Evolutionary conservation across 1,140 invertebrate species (phyloP).

Genomic region (Latrodectus geometricus): DNA sequence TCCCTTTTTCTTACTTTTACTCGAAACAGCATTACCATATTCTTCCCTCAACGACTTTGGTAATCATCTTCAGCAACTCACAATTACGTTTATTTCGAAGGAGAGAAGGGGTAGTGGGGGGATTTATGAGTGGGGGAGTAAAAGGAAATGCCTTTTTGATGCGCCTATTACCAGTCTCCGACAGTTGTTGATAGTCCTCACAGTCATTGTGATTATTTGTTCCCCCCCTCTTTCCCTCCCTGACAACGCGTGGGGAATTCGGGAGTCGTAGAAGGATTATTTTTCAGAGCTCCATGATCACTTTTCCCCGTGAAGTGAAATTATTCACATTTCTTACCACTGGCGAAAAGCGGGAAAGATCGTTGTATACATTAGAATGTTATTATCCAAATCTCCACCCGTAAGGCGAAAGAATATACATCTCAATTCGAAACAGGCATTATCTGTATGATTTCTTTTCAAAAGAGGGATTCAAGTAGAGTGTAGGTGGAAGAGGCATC

Average conservation of each 20-base stretch:
- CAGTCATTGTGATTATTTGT: not conserved
- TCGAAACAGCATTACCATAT: not conserved
- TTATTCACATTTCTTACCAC: not conserved
- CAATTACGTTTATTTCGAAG: not conserved
- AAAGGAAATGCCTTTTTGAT: constrained; percentile 17
- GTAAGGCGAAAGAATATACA: no score
- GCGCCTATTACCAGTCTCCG: not conserved
- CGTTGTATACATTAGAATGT: not conserved
- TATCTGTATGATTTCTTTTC: no score
- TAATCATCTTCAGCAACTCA: not conserved
- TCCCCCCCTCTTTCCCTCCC: not conserved
- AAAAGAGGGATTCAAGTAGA: no score
- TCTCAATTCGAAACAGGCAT: no score
- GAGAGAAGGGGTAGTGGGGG: not conserved
- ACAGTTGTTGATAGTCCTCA: not conserved
- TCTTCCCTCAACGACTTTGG: not conserved
- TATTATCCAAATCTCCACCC: not conserved
- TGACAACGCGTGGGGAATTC: not conserved
- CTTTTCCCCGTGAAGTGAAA: not conserved
- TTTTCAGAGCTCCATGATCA: not conserved
- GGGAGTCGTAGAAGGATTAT: not conserved
- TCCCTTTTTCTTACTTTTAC: not conserved
- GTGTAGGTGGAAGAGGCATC: no score
- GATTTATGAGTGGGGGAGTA: not conserved
- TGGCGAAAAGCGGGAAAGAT: not conserved